Percentiles rank a stretch among this genome's conserved stretches.
phyloP scores from a whole-genome alignment of 1,140 invertebrate genomes.

The Drosophila jambulina region DNA sequence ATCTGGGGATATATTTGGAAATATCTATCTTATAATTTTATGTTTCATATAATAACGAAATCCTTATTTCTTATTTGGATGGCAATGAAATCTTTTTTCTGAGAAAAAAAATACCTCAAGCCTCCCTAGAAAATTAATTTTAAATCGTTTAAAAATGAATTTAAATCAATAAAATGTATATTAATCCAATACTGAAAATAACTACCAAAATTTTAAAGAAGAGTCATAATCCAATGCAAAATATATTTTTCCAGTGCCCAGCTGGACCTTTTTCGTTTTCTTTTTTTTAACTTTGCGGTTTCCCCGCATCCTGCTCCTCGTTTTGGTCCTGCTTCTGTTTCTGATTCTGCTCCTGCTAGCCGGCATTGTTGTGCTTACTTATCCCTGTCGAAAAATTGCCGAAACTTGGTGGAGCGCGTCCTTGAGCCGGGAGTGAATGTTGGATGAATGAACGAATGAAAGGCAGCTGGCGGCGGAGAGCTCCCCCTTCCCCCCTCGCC shows the following conservation, averaged over 20 bases:
- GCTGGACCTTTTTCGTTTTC: constrained; percentile 24
- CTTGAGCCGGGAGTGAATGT: constrained; percentile 24
- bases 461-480: constrained; percentile 27
- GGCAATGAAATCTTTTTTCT: too few species aligned
- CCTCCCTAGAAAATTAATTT: too few species aligned
- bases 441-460: constrained; percentile 12
- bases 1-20: background rate
- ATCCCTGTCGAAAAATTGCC: constrained; percentile 77
- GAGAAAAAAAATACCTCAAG: too few species aligned
- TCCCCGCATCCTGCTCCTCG: constrained; percentile 28
- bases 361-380: constrained; percentile 77
- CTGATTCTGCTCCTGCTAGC: constrained; percentile 19
- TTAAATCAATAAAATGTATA: background rate
- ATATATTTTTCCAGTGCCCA: constrained; percentile 2
- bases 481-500: background rate
- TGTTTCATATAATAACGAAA: background rate
- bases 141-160: too few species aligned
- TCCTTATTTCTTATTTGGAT: background rate
- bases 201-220: background rate
- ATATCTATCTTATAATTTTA: too few species aligned
- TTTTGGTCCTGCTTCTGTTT: constrained; percentile 17
- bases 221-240: too few species aligned
- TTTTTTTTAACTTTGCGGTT: constrained; percentile 62
- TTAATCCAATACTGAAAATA: background rate
- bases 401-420: constrained; percentile 66